A percentile compares a stretch with the other conserved stretches of the same genome.
These are phyloP conservation scores for Cladopsammia gracilis DNA, from an alignment of 64 coral and sea anemone genomes.

Conservation along the genomic window DNA sequence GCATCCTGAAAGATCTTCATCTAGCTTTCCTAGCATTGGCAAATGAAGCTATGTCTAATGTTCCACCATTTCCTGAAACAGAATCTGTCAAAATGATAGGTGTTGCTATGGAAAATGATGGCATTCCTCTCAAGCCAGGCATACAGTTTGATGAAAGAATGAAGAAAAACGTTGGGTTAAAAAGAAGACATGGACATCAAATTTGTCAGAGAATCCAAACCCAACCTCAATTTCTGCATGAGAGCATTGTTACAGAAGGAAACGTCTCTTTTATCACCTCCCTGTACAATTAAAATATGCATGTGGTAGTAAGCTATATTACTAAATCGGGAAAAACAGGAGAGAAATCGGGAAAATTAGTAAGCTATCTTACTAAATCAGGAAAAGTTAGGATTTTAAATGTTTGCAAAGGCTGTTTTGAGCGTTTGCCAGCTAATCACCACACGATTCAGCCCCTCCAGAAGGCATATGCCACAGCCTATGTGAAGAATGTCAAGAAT, in stretches of 20 bases:
- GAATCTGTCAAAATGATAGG: not conserved
- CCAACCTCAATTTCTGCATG: not conserved
- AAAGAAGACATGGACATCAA: constrained; percentile 7
- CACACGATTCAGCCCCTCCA: not conserved
- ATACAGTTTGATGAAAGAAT: constrained; percentile 41
- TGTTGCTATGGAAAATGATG: constrained; percentile 32
- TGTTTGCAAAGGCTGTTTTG: constrained; percentile 14
- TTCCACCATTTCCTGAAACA: constrained; percentile 2
- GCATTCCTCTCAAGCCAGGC: constrained; percentile 35
- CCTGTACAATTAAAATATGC: constrained; percentile 7
- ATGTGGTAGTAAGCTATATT: constrained; percentile 7
- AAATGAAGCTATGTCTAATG: not conserved
- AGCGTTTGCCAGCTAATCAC: not conserved
- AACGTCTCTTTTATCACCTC: constrained; percentile 11
- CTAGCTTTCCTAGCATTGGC: constrained; percentile 9
- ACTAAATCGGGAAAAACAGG: constrained; percentile 13
- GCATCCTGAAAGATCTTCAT: constrained; percentile 11
- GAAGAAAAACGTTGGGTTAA: constrained; percentile 21
- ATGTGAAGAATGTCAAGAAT: not conserved
- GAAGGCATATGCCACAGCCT: not conserved
- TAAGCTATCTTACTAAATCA: not conserved
- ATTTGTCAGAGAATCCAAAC: constrained; percentile 19
- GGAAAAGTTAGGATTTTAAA: not conserved
- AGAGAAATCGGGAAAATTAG: not conserved
- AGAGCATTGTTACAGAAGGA: constrained; percentile 37